Evolutionary conservation across 1,140 invertebrate species (phyloP), one percentile per base, ranked within the genome.

Genomic region (Penaeus japonicus): DNA sequence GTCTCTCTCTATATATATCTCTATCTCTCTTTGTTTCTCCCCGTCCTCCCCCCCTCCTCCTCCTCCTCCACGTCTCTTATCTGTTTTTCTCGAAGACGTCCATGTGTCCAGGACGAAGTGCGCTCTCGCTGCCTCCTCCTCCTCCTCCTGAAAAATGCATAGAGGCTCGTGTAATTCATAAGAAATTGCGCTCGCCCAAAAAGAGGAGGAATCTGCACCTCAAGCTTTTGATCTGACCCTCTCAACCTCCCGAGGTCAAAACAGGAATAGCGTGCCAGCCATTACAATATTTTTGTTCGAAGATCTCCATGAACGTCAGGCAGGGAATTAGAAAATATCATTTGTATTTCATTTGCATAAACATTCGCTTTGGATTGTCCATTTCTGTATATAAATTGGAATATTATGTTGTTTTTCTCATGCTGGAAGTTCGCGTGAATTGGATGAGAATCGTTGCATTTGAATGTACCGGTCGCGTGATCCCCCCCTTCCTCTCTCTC

Each of bases 351-450:
- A 87, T 87, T 87, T 87, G 86, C 86, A 87, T 87, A 87, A 87
- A 87, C 86, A 87, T 81, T 87, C 86, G 86, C 86, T 87, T 87
- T 81, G 86, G 86, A 87, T 87, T 87, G 86, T 87, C 86, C 86
- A 87, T 87, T 87, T 87, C 86, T 87, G 86, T 87, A 87, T 87
- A 87, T 87, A 87, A 87, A 87, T 87, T 87, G 86, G 86, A 87
- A 87, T 87, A 87, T 87, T 87, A 87, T 87, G 86, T 87, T 87
- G 86, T 87, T 87, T 87, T 87, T 87, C 86, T 87, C 86, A 35
- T 82, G 86, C 65, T 81, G 78, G 86, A 75, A 82, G 86, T 82
- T 82, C 79, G 86, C 86, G 86, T 87, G 86, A 87, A 87, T 87
- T 87, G 86, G 86, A 87, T 75, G 86, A 87, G 86, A 87, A 87